phyloP scores from a whole-genome alignment of 2,888 invertebrate species.

The Lordiphosa andalusiaca region DNA sequence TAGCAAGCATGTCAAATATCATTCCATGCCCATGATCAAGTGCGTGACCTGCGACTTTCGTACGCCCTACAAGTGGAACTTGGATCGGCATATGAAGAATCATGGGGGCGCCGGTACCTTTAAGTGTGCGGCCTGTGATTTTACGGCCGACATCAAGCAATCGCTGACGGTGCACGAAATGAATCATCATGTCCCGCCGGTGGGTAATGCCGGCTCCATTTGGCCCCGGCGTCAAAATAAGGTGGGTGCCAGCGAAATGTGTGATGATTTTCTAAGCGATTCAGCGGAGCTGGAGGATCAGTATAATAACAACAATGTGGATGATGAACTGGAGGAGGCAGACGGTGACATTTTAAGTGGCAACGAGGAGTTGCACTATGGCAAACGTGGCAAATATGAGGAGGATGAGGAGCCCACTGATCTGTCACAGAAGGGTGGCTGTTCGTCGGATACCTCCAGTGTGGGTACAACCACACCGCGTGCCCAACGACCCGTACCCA shows the following conservation, averaged over 20 bases:
- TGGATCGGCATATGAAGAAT: conserved; percentile 95
- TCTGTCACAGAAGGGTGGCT: conserved; percentile 79
- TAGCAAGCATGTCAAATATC: conserved; percentile 95
- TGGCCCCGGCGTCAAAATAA: conserved; percentile 86
- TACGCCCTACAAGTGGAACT: conserved; percentile 95
- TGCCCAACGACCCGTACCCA: conserved; percentile 85
- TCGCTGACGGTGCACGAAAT: conserved; percentile 95
- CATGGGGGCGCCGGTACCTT: conserved; percentile 93
- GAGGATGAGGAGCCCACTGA: conserved; percentile 80
- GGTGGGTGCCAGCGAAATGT: conserved; percentile 85
- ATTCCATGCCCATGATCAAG: conserved; percentile 96
- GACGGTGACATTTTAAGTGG: conserved; percentile 44
- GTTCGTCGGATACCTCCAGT: conserved; percentile 77
- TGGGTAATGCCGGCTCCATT: conserved; percentile 84
- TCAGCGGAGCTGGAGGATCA: conserved; percentile 77
- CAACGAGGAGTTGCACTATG: conserved; percentile 54
- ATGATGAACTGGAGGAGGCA: conserved; percentile 75
- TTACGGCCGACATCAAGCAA: conserved; percentile 94
- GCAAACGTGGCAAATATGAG: conserved; percentile 75
- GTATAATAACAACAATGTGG: conserved; percentile 78
- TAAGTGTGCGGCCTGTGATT: conserved; percentile 92
- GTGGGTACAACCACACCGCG: conserved; percentile 75
- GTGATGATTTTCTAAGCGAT: conserved; percentile 79
- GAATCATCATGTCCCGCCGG: conserved; percentile 92
- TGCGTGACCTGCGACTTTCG: conserved; percentile 96